Evolutionary conservation across 2,888 invertebrate genomes (phyloP).

Genomic region (Clivina fossor): DNA sequence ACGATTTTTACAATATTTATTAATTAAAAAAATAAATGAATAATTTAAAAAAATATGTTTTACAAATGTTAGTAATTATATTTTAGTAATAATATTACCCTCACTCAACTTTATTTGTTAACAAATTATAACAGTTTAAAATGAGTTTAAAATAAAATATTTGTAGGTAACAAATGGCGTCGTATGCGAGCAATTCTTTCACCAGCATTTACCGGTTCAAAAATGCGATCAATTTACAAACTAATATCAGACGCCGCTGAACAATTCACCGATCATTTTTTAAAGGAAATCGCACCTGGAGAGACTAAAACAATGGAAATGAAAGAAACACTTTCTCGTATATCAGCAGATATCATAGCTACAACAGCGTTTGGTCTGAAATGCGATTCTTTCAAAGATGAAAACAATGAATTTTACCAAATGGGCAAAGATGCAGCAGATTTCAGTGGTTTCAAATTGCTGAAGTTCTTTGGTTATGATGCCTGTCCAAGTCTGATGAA

Average conservation of each 20-base stretch:
- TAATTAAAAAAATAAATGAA: no score
- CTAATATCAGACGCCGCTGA: neutral
- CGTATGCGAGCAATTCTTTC: neutral
- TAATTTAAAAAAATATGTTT: no score
- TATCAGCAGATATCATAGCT: neutral
- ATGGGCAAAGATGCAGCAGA: neutral
- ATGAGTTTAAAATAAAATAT: neutral
- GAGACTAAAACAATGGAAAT: neutral
- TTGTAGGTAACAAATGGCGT: neutral
- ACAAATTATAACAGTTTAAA: no score
- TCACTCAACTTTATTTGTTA: no score
- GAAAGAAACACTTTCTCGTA: neutral
- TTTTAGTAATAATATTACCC: no score
- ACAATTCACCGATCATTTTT: neutral
- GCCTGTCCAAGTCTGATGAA: neutral
- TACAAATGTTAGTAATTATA: no score
- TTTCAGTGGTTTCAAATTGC: neutral
- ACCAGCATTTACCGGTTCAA: neutral
- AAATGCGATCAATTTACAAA: neutral
- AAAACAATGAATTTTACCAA: neutral
- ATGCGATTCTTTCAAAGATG: neutral
- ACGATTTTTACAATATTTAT: no score
- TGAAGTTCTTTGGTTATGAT: neutral
- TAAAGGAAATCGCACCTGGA: neutral
- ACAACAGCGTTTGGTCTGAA: neutral